phyloP scores from a whole-genome alignment of 2,797 vertebrate species.

The Ispidina lecontei region DNA sequence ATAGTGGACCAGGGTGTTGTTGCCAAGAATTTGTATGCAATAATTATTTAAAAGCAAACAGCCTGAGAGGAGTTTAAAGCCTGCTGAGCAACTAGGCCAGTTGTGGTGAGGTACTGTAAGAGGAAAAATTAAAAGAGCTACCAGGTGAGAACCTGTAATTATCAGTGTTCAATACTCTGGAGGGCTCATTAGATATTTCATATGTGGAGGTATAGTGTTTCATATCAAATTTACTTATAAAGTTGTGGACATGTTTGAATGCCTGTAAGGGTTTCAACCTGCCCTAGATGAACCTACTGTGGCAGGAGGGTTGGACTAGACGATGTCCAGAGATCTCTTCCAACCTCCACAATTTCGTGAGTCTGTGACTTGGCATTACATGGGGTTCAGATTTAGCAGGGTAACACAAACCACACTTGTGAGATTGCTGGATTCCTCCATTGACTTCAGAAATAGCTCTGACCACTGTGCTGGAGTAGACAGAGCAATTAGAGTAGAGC shows the following conservation, averaged over 20 bases:
- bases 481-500: background rate
- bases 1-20: fast-evolving
- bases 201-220: fast-evolving
- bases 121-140: background rate
- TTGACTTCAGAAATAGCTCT: background rate
- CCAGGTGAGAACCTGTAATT: background rate
- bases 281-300: no score
- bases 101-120: background rate
- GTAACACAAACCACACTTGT: background rate
- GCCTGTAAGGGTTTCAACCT: no score
- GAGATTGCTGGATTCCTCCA: background rate
- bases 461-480: background rate
- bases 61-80: background rate
- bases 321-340: no score
- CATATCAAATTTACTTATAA: background rate
- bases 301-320: no score
- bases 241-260: background rate
- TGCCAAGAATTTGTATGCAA: background rate
- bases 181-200: background rate
- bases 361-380: no score
- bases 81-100: background rate
- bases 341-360: no score
- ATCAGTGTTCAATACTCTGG: background rate
- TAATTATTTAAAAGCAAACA: background rate
- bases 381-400: background rate